Percentiles rank a stretch among this genome's conserved stretches.
These are phyloP conservation scores for Rhombomys opimus DNA, from an alignment of 2,113 vertebrate species.

Conservation along the genomic window DNA sequence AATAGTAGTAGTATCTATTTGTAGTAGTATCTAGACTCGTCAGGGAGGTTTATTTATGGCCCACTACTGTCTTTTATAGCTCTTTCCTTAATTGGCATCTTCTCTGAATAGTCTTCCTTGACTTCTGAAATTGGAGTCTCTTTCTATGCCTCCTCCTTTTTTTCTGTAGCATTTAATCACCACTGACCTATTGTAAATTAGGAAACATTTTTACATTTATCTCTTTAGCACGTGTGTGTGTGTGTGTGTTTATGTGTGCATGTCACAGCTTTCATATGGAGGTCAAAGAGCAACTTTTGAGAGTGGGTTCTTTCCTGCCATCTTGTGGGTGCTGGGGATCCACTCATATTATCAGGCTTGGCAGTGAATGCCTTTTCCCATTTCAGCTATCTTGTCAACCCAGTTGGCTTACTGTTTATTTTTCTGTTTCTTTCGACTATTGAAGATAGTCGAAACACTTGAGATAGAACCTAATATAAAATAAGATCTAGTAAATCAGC, in stretches of 20 bases:
- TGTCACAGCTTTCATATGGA: not conserved
- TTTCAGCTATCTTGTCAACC: not conserved
- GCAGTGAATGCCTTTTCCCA: not conserved
- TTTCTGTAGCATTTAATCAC: not conserved
- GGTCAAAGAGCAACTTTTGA: not conserved
- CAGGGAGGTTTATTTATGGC: not conserved
- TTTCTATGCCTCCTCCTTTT: not conserved
- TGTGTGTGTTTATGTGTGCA: not conserved
- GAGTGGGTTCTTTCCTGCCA: not conserved
- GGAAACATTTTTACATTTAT: not conserved
- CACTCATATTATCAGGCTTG: not conserved
- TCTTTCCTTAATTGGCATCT: not conserved
- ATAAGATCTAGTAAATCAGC: not conserved
- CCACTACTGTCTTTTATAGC: not conserved
- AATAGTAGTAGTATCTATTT: constrained; percentile 30
- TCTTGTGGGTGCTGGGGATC: not conserved
- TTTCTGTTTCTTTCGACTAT: not conserved
- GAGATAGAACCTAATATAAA: not conserved
- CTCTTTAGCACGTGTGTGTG: not conserved
- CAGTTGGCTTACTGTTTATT: not conserved
- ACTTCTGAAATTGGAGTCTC: not conserved
- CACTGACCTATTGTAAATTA: not conserved
- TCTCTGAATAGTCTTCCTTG: constrained; percentile 1
- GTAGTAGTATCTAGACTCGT: not conserved
- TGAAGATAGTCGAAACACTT: not conserved